Evolutionary conservation across 2,113 vertebrate genomes (phyloP).

Genomic region (Hippocampus guttulatus): DNA sequence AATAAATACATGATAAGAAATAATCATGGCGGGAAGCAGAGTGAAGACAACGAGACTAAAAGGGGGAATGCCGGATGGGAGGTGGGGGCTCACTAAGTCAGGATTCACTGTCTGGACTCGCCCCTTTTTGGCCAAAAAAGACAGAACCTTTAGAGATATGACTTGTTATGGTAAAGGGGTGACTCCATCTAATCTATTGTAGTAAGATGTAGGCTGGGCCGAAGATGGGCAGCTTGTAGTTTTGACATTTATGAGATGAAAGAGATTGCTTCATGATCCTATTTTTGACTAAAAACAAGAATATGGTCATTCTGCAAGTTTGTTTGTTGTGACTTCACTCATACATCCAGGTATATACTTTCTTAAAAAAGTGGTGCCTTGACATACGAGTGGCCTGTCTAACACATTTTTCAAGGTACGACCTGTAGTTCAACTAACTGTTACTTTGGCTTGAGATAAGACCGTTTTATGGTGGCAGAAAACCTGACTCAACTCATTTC

Average conservation of each 20-base stretch:
- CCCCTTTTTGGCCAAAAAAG: constrained; percentile 37
- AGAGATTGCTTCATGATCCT: not conserved
- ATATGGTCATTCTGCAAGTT: too few relatives aligned
- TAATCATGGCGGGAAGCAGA: constrained; percentile 66
- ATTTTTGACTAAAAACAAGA: not conserved
- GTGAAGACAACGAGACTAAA: constrained; percentile 75
- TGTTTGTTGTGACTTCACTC: too few relatives aligned
- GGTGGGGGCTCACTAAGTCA: constrained; percentile 44
- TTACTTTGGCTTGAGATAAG: too few relatives aligned
- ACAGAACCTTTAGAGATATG: constrained; percentile 31
- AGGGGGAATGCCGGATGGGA: constrained; percentile 34
- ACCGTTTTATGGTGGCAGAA: too few relatives aligned
- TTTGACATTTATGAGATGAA: not conserved
- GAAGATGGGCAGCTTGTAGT: not conserved
- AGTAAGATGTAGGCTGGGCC: not conserved
- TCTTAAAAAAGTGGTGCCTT: too few relatives aligned
- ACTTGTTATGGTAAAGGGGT: not conserved
- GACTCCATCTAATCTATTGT: not conserved
- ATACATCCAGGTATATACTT: too few relatives aligned
- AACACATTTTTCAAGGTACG: too few relatives aligned
- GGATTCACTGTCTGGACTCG: constrained; percentile 68
- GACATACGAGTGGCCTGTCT: too few relatives aligned
- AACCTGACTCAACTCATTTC: too few relatives aligned
- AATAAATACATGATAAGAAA: constrained; percentile 81
- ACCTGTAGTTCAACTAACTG: too few relatives aligned